Evolutionary conservation across 2,888 invertebrate species (phyloP).

Genomic region (Eilema sororculum): DNA sequence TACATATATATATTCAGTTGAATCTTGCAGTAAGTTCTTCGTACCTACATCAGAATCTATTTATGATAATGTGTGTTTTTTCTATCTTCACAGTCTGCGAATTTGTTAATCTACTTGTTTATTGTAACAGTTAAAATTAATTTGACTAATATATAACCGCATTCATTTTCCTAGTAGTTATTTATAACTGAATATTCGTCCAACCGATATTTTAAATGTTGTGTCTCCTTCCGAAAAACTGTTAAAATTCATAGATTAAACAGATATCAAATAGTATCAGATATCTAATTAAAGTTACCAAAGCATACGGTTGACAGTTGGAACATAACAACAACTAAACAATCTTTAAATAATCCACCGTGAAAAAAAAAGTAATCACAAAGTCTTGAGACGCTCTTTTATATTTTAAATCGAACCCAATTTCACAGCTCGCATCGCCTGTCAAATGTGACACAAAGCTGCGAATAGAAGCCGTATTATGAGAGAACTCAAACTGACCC

Average conservation of each 20-base stretch:
- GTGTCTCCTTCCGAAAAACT: background rate
- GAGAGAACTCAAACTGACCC: conserved; percentile 80
- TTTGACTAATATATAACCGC: background rate
- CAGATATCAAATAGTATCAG: conserved; percentile 33
- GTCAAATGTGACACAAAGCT: conserved; percentile 85
- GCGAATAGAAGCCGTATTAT: conserved; percentile 82
- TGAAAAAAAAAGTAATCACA: conserved; percentile 76
- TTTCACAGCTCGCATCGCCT: conserved; percentile 86
- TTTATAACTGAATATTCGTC: background rate
- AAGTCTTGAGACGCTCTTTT: conserved; percentile 79
- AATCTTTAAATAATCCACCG: conserved; percentile 79
- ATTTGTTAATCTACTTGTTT: background rate
- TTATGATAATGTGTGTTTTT: background rate
- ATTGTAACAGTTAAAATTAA: background rate
- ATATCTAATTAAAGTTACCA: conserved; percentile 52
- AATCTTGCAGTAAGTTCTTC: background rate
- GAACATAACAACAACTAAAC: conserved; percentile 79
- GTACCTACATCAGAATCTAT: background rate
- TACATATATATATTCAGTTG: background rate
- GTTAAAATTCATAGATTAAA: background rate
- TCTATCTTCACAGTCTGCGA: background rate
- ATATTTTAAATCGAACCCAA: conserved; percentile 84
- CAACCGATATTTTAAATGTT: background rate
- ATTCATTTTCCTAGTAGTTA: background rate
- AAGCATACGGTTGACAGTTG: conserved; percentile 57